These are phyloP conservation scores for Perdita meconis DNA, from an alignment of 2,888 invertebrate species.

Conservation along the genomic window DNA sequence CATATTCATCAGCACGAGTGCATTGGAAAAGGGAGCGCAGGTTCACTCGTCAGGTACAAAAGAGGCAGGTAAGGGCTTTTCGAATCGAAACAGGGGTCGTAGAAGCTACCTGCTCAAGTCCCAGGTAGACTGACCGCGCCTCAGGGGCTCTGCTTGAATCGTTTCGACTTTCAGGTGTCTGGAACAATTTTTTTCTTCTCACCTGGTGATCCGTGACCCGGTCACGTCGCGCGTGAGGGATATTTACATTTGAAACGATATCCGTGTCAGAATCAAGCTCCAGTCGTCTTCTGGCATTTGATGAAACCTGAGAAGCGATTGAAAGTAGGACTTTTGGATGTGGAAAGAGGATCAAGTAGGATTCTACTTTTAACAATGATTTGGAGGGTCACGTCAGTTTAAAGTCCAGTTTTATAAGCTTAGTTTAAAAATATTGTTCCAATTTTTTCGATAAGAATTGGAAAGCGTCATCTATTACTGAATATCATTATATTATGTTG, in stretches of 20 bases:
- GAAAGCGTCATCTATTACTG: too few relatives aligned
- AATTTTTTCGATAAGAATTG: too few relatives aligned
- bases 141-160: conserved; percentile 34
- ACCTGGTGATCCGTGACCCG: conserved; percentile 54
- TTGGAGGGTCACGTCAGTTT: too few relatives aligned
- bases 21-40: conserved; percentile 42
- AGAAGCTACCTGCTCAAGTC: conserved; percentile 54
- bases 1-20: conserved; percentile 20
- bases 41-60: conserved; percentile 51
- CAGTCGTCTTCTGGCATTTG: conserved; percentile 28
- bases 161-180: conserved; percentile 50
- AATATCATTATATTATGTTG: too few relatives aligned
- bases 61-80: conserved; percentile 51
- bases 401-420: too few relatives aligned
- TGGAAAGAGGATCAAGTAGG: conserved; percentile 2
- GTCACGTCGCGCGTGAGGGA: conserved; percentile 7
- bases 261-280: conserved; percentile 21
- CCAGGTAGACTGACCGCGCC: conserved; percentile 1
- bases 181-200: conserved; percentile 37
- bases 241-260: conserved; percentile 60
- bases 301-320: conserved; percentile 44
- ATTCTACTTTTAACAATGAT: background rate
- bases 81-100: conserved; percentile 33
- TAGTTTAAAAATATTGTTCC: too few relatives aligned
- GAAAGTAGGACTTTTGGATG: conserved; percentile 4